These are phyloP conservation scores for Ovis canadensis DNA, from an alignment of 2,113 vertebrate species.

Conservation along the genomic window DNA sequence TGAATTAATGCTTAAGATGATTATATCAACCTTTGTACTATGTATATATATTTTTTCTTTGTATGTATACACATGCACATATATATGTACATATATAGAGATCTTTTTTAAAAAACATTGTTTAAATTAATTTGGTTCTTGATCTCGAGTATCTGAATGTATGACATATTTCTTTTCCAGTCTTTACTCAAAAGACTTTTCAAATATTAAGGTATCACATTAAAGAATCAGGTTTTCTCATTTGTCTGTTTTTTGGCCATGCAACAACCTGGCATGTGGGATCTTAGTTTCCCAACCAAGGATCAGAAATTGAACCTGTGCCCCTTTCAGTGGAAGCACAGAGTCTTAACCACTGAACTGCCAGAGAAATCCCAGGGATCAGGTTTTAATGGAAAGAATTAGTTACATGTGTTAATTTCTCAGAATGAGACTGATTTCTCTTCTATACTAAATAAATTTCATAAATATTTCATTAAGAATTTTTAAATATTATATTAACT, in stretches of 20 bases:
- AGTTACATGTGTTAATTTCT: not conserved
- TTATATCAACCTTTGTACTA: not conserved
- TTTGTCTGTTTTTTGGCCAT: not conserved
- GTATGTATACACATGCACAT: not conserved
- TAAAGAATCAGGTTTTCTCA: not conserved
- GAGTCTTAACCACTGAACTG: not conserved
- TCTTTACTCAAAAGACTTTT: not conserved
- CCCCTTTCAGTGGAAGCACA: not conserved
- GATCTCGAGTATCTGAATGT: not conserved
- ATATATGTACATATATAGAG: not conserved
- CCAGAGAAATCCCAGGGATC: not conserved
- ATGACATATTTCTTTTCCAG: not conserved
- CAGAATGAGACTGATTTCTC: not conserved
- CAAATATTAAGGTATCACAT: not conserved
- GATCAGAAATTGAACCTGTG: not conserved
- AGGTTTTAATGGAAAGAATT: not conserved
- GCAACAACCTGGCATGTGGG: not conserved
- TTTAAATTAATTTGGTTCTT: not conserved
- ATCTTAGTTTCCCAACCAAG: not conserved
- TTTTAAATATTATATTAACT: not conserved
- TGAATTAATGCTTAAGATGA: not conserved
- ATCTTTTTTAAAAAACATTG: not conserved
- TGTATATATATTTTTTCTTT: not conserved
- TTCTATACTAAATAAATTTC: not conserved
- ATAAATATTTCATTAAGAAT: not conserved